Evolutionary conservation across 2,113 vertebrate species (phyloP).

Genomic region (Mesocricetus auratus): DNA sequence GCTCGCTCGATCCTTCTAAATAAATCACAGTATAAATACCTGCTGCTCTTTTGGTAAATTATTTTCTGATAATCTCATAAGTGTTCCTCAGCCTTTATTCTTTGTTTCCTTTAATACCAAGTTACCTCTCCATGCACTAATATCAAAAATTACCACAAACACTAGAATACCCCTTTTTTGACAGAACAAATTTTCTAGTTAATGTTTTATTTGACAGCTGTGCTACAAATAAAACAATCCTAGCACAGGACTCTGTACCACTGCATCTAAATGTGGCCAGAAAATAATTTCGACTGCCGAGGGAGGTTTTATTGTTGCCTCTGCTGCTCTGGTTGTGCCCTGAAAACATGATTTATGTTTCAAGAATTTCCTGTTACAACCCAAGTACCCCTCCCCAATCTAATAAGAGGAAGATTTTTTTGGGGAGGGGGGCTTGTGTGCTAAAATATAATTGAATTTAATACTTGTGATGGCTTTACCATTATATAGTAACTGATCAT

Average conservation of each 20-base stretch:
- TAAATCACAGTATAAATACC: constrained; percentile 78
- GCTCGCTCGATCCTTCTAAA: constrained; percentile 44
- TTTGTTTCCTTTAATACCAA: constrained; percentile 78
- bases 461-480: constrained; percentile 75
- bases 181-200: constrained; percentile 87
- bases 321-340: constrained; percentile 79
- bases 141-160: constrained; percentile 77
- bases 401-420: constrained; percentile 76
- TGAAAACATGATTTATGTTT: constrained; percentile 84
- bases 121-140: constrained; percentile 73
- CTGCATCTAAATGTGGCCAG: constrained; percentile 83
- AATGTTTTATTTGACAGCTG: constrained; percentile 88
- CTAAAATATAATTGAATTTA: constrained; percentile 85
- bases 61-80: constrained; percentile 74
- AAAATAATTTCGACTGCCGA: constrained; percentile 83
- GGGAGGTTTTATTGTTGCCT: constrained; percentile 86
- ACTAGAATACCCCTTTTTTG: constrained; percentile 82
- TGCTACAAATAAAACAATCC: constrained; percentile 84
- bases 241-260: constrained; percentile 77
- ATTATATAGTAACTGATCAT: constrained; percentile 79
- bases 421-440: constrained; percentile 47
- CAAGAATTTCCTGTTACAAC: constrained; percentile 84
- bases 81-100: constrained; percentile 78
- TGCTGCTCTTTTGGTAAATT: constrained; percentile 77
- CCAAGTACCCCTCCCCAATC: constrained; percentile 33